Evolutionary conservation across 1,140 invertebrate genomes (phyloP).

Genomic region (Cryptotermes secundus): DNA sequence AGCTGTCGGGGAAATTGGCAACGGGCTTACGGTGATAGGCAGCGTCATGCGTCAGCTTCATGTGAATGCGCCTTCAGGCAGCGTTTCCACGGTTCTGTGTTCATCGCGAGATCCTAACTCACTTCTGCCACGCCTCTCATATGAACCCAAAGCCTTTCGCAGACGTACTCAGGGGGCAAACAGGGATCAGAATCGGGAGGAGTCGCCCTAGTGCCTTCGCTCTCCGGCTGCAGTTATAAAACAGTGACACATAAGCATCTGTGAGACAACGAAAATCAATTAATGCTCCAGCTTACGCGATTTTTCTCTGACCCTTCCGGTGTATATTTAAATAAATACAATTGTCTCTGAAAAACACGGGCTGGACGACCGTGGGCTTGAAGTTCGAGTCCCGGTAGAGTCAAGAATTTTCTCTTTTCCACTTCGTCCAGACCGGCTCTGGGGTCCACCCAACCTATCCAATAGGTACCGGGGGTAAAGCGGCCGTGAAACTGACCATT

Average conservation of each 20-base stretch:
- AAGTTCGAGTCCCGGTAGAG: too few species aligned
- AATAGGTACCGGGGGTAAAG: too few species aligned
- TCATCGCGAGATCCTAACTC: background rate
- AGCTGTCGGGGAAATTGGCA: too few species aligned
- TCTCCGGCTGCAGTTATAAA: background rate
- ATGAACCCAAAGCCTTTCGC: background rate
- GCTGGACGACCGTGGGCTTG: too few species aligned
- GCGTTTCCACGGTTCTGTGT: background rate
- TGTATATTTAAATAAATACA: background rate
- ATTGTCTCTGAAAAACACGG: background rate
- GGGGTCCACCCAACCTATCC: too few species aligned
- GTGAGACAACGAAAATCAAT: background rate
- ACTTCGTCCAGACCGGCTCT: too few species aligned
- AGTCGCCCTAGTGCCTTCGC: background rate
- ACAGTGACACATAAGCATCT: background rate
- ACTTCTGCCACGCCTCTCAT: background rate
- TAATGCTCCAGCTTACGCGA: background rate
- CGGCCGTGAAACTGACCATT: too few species aligned
- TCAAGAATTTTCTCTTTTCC: too few species aligned
- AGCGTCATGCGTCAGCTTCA: background rate
- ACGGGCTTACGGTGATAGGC: too few species aligned
- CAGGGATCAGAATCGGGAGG: background rate
- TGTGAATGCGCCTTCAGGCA: background rate
- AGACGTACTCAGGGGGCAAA: background rate
- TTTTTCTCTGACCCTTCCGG: background rate